phyloP scores from a whole-genome alignment of 2,888 invertebrate genomes.

The Dione vanillae region DNA sequence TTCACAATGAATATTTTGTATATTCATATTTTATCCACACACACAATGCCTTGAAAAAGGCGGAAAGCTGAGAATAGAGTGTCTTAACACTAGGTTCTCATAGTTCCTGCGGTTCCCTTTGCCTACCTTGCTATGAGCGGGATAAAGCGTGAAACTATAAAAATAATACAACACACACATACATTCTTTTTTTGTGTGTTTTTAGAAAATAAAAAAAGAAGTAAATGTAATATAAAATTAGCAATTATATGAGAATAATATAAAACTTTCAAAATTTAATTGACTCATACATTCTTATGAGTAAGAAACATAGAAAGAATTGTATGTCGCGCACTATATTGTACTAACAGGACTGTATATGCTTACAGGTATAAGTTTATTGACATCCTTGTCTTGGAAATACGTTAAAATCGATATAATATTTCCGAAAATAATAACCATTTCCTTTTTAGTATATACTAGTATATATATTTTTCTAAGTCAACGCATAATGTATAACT shows the following conservation, averaged over 20 bases:
- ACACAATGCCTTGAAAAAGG: too few relatives aligned
- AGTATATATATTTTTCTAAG: neutral
- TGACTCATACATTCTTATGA: slow-evolving; percentile 56
- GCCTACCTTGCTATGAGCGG: too few relatives aligned
- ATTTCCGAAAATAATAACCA: slow-evolving; percentile 46
- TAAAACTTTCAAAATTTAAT: neutral
- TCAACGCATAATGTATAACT: slow-evolving; percentile 49
- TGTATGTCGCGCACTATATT: slow-evolving; percentile 69
- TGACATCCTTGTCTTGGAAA: slow-evolving; percentile 69
- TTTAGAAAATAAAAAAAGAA: too few relatives aligned
- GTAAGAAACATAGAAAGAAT: slow-evolving; percentile 59
- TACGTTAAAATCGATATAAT: slow-evolving; percentile 44
- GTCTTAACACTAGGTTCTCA: neutral
- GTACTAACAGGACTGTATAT: slow-evolving; percentile 66
- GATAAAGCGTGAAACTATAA: neutral
- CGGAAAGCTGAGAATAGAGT: neutral
- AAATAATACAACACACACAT: too few relatives aligned
- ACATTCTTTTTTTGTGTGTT: too few relatives aligned
- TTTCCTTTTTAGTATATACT: slow-evolving; percentile 43
- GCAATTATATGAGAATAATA: too few relatives aligned
- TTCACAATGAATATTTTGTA: too few relatives aligned
- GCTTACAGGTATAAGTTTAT: slow-evolving; percentile 79
- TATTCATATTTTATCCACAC: too few relatives aligned
- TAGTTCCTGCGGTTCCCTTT: too few relatives aligned
- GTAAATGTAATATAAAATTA: too few relatives aligned